Evolutionary conservation across 2,113 vertebrate genomes (phyloP), one percentile per base, ranked within the genome.

Genomic region (Aegotheles bennettii): DNA sequence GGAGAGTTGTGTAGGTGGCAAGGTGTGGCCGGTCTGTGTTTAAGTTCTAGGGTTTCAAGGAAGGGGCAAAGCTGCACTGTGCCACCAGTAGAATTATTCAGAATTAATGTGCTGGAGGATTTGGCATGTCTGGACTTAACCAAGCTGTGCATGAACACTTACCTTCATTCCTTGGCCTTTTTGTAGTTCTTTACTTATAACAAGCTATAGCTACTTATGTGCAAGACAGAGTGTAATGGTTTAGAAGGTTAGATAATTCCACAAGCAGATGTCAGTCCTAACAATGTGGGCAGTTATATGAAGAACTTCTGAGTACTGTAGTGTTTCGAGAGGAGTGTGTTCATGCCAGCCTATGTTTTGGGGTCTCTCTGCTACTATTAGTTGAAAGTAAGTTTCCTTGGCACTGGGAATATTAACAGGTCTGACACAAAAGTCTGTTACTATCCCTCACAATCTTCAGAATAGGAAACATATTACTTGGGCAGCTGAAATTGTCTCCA

Each of bases 261-360:
- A 50, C 0, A 1, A 36, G 40, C 35, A 78, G 47, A 28, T 45
- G 33, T 40, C 48, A 82, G 8, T 26, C 56, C 70, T 51, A n/a
- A 71, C 15, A 82, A 59, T 70, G 57, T 0, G 0, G 53, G 18
- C 28, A 76, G 40, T 18, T n/a, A 40, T 40, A 1, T 10, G 57
- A 87, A 61, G 31, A 79, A 42, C 21, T 45, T 45, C 23, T 59
- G n/a, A 90, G 48, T 94, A 23, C 13, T 51, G 29, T 25, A 33
- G 33, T 6, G 13, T 11, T 92, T 70, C 13, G 24, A 50, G 50
- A 29, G 51, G 17, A 91, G 13, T 0, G 1, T 33, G 14, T 16
- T 80, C 31, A 16, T 42, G 25, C 23, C 16, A 79, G 61, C 4
- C 17, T 35, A 0, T 48, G 13, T 56, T 89, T 48, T 69, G 40